These are phyloP conservation scores for Peromyscus eremicus DNA, from an alignment of 2,797 vertebrate species.

Conservation along the genomic window DNA sequence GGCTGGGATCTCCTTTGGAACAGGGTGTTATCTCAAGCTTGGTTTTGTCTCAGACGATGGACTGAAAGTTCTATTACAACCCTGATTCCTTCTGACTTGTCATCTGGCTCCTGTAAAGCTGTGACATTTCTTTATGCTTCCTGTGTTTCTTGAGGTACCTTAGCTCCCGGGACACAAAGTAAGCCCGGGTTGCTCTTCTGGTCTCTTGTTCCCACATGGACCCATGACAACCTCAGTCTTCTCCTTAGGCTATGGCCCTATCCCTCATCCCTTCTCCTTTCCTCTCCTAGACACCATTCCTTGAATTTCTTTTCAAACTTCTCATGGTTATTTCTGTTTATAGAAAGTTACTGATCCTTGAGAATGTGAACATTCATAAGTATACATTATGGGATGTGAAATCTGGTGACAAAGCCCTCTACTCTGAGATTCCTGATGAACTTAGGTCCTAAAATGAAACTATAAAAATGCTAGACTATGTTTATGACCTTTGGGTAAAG, in stretches of 20 bases:
- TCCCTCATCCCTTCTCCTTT: neutral
- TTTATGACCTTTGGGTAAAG: constrained; percentile 58
- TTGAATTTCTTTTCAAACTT: constrained; percentile 33
- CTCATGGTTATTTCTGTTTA: constrained; percentile 9
- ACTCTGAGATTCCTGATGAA: constrained; percentile 67
- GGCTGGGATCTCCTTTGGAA: constrained; percentile 43
- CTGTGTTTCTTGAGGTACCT: neutral
- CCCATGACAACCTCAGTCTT: neutral
- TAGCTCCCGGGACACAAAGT: neutral
- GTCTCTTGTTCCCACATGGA: neutral
- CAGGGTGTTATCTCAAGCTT: neutral
- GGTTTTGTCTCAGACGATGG: constrained; percentile 28
- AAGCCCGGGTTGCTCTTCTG: neutral
- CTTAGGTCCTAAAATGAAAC: constrained; percentile 57
- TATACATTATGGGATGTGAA: constrained; percentile 21
- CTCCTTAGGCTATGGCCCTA: neutral
- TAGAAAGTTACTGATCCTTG: constrained; percentile 29
- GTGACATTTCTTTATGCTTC: neutral
- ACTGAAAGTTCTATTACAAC: neutral
- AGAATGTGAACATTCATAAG: neutral
- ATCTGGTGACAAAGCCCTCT: neutral
- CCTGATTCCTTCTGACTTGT: neutral
- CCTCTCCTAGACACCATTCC: neutral
- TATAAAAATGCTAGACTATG: constrained; percentile 56
- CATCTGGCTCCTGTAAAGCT: neutral